A percentile compares a stretch with the other conserved stretches of the same genome.
Conservation (phyloP, 2,113 vertebrate species). For the Cinclus mexicanus region DNA sequence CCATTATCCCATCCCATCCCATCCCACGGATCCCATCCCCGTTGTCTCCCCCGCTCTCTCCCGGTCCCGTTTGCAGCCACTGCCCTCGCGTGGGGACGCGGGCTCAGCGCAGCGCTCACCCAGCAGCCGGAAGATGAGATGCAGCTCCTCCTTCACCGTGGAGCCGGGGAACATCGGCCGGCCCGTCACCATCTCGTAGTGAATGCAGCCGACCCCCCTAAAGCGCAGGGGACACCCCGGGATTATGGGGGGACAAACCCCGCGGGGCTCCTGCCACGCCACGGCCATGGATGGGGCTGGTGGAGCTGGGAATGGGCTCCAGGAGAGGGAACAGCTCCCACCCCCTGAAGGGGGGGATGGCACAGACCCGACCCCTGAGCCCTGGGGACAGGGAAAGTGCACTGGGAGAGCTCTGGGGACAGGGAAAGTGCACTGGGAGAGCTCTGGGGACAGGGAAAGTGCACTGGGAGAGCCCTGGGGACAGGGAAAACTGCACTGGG, state of each 20-base stretch:
- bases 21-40: neutral
- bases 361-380: neutral
- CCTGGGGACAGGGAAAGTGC: neutral
- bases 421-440: neutral
- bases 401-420: neutral
- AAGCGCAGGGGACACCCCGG: neutral
- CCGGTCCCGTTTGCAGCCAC: no score
- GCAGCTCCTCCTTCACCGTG: slow-evolving; percentile 93
- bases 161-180: slow-evolving; percentile 95
- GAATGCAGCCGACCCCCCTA: slow-evolving; percentile 95
- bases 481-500: no score
- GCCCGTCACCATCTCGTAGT: slow-evolving; percentile 93
- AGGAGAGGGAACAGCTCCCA: neutral
- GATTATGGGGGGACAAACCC: neutral
- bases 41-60: no score
- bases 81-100: slow-evolving; percentile 55
- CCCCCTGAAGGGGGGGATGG: neutral
- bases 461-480: neutral
- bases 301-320: neutral
- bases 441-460: neutral
- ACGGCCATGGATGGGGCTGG: no score
- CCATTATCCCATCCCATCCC: no score
- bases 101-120: slow-evolving; percentile 68
- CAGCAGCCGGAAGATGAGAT: slow-evolving; percentile 88
- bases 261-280: no score